Base-by-base conservation (phyloP, 1,140 invertebrate genomes). In the Hesperophylax magnus region DNA sequence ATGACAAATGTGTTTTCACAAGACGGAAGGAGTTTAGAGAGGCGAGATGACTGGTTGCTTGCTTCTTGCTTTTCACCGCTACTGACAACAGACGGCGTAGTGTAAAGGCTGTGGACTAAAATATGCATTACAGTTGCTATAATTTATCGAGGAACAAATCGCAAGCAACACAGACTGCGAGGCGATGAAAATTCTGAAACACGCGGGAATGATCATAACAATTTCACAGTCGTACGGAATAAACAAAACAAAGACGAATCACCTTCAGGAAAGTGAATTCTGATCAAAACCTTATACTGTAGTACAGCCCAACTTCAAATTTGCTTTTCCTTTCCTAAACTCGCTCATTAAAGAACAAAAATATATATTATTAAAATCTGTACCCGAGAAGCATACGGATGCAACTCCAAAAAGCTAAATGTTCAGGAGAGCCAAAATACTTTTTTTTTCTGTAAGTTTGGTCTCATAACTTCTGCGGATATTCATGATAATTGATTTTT, bases 1-100 rank as follows among this genome's bases (percentile, higher is more conserved):
- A 53, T 71, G 67, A 52, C 34, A 71, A 20, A 71, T 71, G 67
- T 24, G 67, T 71, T 22, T 52, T 34, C 67, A 47, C 67, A 71
- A 71, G 67, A 52, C 67, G 22, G 67, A 71, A 53, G 67, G 31
- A 67, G 24, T 67, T 22, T 27, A 47, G n/a, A 8, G 67, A 47
- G 31, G 24, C 18, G 1, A 58, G 56, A 11, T 11, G 2, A 3
- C 4, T 58, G 24, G 24, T 15, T n/a, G 24, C 20, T 27, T 27
- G 27, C 27, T 27, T 2, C 27, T 27, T 27, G n/a, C 22, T 27
- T 24, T 65, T 27, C 24, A 15, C 17, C 9, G 27, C 63, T 15
- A 31, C n/a, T 15, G 24, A 20, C 22, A 53, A 71, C 47, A 71
- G 67, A 71, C 22, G 67, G 20, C 18, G 7, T 22, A 34, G 17